Evolutionary conservation across 2,888 invertebrate species (phyloP), one percentile per base, ranked within the genome.

Genomic region (Drosophila hamatofila): DNA sequence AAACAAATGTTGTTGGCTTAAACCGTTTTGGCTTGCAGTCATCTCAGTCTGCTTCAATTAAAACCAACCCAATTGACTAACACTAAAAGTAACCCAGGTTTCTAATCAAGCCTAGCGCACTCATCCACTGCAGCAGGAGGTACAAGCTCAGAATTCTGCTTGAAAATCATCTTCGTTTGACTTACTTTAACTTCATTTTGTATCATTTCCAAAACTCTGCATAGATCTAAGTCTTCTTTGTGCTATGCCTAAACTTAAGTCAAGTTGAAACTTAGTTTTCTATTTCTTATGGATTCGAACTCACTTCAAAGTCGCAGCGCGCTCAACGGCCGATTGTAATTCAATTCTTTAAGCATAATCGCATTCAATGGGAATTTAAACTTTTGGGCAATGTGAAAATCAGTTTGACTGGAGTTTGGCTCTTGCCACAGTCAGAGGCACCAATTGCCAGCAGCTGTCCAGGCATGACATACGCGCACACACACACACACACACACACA

Each of bases 401-500:
- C 67, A 67, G 71, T 63, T 74, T 55, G 61, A 57, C 42, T 49
- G 12, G 39, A 54, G 49, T 56, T 44, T 30, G 39, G 44, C 49
- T 58, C 57, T 42, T 46, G 57, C 57, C 56, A 56, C 51, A 64
- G 44, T 41, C 52, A 27, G 35, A 41, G 52, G 48, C 66, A 62
- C 44, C 37, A 49, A 66, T 66, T 62, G 73, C 72, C 67, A 68
- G 73, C 67, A 72, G 73, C 73, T 74, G 74, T 57, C 63, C 63
- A 62, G 58, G 71, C 49, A 21, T 35, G 51, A 35, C 39, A 37
- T 33, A 57, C 57, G 61, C 54, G 33, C 48, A 35, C 25, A 49
- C 30, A 41, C 11, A 35, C 52, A 37, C 37, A 9, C 35, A 35
- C 35, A 57, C 56, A 35, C 35, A 27, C 42, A 37, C 42, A 56